These are phyloP conservation scores for Siniperca obscura DNA, from an alignment of 2,797 vertebrate species.

Conservation along the genomic window DNA sequence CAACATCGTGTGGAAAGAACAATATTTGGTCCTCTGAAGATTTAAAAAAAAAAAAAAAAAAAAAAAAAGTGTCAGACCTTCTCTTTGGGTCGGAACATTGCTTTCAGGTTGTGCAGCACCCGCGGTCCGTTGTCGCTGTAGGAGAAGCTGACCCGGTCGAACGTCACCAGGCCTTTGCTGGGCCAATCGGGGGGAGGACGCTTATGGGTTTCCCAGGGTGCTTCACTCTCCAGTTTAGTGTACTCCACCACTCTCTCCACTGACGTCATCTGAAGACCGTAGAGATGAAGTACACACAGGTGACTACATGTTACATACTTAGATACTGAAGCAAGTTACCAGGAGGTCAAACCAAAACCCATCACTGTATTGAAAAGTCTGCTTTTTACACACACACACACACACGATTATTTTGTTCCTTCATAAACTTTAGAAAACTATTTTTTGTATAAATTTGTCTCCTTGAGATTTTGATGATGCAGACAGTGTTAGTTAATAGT, in stretches of 20 bases:
- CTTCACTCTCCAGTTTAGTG: conserved; percentile 93
- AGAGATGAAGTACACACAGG: neutral
- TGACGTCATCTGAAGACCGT: conserved; percentile 88
- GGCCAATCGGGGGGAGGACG: conserved; percentile 91
- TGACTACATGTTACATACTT: neutral
- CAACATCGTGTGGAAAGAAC: too few species aligned
- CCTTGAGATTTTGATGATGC: too few species aligned
- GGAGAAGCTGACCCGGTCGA: conserved; percentile 91
- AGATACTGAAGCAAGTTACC: too few species aligned
- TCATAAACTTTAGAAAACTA: too few species aligned
- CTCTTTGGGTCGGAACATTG: conserved; percentile 89
- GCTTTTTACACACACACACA: too few species aligned
- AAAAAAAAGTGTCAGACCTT: conserved; percentile 83
- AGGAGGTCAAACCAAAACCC: too few species aligned
- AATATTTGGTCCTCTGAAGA: neutral
- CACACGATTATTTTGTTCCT: too few species aligned
- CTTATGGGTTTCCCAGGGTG: conserved; percentile 90
- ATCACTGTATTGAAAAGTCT: too few species aligned
- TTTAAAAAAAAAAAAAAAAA: too few species aligned
- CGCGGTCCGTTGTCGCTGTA: conserved; percentile 88
- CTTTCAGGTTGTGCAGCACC: conserved; percentile 91
- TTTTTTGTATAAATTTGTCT: too few species aligned
- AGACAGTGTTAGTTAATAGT: too few species aligned
- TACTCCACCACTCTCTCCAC: conserved; percentile 96
- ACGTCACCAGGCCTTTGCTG: conserved; percentile 88